Conservation (phyloP, 1,140 invertebrate species). For the Hycleus cichorii region DNA sequence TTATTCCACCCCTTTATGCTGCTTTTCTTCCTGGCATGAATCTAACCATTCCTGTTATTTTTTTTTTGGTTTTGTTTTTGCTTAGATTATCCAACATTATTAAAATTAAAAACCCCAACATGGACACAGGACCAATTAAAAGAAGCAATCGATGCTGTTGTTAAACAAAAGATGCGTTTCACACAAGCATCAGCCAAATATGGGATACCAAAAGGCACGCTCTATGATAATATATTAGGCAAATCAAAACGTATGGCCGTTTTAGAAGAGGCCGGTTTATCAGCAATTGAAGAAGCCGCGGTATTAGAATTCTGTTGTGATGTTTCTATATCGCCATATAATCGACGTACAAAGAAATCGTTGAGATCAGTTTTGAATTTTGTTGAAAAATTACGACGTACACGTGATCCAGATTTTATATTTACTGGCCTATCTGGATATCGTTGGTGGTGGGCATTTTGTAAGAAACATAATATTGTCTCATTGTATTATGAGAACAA, state of each 20-base stretch:
- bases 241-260: conserved; percentile 71
- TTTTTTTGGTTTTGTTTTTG: conserved; percentile 25
- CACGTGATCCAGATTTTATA: conserved; percentile 54
- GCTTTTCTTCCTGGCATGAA: conserved; percentile 15
- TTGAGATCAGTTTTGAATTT: conserved; percentile 56
- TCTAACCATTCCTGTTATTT: conserved; percentile 3
- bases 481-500: conserved; percentile 52
- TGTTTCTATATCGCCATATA: conserved; percentile 62
- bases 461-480: conserved; percentile 70
- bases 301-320: conserved; percentile 69
- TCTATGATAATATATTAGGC: conserved; percentile 72
- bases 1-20: conserved; percentile 12
- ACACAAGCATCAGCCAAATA: conserved; percentile 63
- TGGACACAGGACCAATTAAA: conserved; percentile 68
- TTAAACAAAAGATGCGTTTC: conserved; percentile 68
- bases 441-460: conserved; percentile 76
- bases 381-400: conserved; percentile 54
- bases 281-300: conserved; percentile 53
- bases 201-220: conserved; percentile 68
- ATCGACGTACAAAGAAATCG: conserved; percentile 62
- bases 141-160: conserved; percentile 66
- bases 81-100: conserved; percentile 51
- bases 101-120: conserved; percentile 65
- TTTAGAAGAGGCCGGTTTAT: conserved; percentile 58
- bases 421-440: conserved; percentile 63